phyloP scores from a whole-genome alignment of 2,797 vertebrate genomes.

The Hylomyscus alleni region DNA sequence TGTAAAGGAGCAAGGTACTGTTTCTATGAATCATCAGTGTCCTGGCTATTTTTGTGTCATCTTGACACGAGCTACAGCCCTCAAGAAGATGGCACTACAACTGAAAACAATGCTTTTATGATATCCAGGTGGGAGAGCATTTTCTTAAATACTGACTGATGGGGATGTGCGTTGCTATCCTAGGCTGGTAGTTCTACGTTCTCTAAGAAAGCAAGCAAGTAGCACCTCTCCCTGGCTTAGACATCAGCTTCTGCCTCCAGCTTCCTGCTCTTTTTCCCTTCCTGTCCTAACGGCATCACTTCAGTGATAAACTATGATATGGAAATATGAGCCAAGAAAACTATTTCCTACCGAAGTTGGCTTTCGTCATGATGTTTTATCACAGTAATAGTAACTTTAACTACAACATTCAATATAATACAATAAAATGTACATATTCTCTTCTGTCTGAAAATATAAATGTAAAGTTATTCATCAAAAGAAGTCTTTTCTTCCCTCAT shows the following conservation, averaged over 20 bases:
- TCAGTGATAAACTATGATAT: neutral
- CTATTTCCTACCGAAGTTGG: neutral
- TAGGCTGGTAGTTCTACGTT: neutral
- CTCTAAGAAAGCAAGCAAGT: neutral
- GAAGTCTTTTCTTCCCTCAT: neutral
- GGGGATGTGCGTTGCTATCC: neutral
- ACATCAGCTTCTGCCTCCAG: neutral
- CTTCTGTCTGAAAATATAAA: neutral
- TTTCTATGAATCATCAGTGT: neutral
- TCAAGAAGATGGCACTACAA: too few species aligned
- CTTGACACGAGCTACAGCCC: too few species aligned
- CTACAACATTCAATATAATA: neutral
- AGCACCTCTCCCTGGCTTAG: too few species aligned
- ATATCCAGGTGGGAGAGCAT: neutral
- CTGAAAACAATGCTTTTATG: too few species aligned
- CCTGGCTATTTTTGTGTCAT: neutral
- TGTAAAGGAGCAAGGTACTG: neutral
- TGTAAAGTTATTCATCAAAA: neutral
- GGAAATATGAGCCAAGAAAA: too few species aligned
- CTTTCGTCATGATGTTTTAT: neutral
- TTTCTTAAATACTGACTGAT: neutral
- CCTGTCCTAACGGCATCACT: neutral
- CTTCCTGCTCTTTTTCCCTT: neutral
- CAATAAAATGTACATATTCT: neutral
- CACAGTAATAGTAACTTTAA: neutral